phyloP scores from a whole-genome alignment of 2,797 vertebrate genomes.

The Phrynocephalus forsythii region DNA sequence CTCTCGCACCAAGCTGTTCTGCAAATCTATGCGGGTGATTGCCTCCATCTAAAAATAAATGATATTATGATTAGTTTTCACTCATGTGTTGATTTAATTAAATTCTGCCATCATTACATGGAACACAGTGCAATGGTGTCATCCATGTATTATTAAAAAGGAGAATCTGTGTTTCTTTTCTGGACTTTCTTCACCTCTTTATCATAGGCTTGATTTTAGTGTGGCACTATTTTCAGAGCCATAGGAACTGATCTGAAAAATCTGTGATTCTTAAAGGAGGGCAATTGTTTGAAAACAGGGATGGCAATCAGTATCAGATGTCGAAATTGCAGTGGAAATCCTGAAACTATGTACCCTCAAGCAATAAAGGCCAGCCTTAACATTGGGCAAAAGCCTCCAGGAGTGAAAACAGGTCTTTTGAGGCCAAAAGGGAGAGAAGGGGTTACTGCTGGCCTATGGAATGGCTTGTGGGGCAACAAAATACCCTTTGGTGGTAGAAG shows the following conservation, averaged over 20 bases:
- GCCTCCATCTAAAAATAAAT: constrained; percentile 64
- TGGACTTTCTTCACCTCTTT: background rate
- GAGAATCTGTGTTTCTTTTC: constrained; percentile 33
- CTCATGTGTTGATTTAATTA: constrained; percentile 61
- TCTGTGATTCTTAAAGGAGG: background rate
- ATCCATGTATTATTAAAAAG: constrained; percentile 44
- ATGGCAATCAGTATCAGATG: background rate
- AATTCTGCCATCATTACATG: constrained; percentile 49
- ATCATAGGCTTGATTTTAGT: constrained; percentile 16
- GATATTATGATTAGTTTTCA: constrained; percentile 57
- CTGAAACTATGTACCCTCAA: background rate
- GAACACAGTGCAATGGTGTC: constrained; percentile 39
- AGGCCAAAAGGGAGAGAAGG: no score
- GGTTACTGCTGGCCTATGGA: no score
- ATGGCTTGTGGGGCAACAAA: no score
- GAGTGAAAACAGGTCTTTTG: no score
- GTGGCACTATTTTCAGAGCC: constrained; percentile 4
- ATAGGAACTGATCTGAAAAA: background rate
- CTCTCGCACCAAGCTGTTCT: constrained; percentile 52
- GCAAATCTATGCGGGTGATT: constrained; percentile 47
- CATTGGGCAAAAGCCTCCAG: no score
- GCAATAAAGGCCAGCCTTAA: background rate
- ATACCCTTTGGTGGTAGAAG: no score
- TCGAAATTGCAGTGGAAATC: no score
- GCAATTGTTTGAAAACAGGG: background rate